Conservation (phyloP, 2,113 vertebrate species). For the Empidonax traillii region DNA sequence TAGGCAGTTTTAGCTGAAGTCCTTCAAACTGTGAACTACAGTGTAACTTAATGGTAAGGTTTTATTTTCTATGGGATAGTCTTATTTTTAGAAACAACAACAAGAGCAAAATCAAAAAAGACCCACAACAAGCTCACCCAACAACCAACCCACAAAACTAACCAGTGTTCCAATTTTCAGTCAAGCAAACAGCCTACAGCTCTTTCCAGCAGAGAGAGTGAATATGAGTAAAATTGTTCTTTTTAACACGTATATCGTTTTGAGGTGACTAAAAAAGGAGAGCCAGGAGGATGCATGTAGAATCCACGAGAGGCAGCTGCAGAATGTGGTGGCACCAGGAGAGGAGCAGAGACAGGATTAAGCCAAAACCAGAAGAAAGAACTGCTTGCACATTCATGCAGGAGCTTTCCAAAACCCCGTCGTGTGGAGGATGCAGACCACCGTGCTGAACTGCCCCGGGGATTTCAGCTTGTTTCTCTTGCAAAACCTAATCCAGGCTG, state of each 20-base stretch:
- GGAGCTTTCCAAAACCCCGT: neutral
- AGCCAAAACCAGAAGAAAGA: neutral
- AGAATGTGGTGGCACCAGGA: neutral
- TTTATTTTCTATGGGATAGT: neutral
- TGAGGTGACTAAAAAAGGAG: neutral
- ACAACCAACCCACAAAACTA: neutral
- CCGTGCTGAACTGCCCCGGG: neutral
- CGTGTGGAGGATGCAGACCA: neutral
- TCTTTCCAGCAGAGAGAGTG: neutral
- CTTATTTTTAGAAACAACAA: neutral
- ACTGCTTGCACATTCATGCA: neutral
- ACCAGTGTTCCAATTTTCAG: neutral
- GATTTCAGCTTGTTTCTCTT: neutral
- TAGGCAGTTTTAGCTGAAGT: neutral
- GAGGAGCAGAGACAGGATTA: neutral
- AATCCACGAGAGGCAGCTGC: neutral
- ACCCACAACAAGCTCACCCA: neutral
- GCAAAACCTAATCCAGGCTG: rapidly evolving
- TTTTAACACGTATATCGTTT: neutral
- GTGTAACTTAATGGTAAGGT: neutral
- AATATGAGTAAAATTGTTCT: neutral
- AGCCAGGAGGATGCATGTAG: rapidly evolving
- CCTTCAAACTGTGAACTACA: neutral
- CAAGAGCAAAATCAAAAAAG: neutral
- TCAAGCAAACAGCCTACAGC: neutral